phyloP scores from a whole-genome alignment of 2,113 vertebrate species.

The Sturnus vulgaris region DNA sequence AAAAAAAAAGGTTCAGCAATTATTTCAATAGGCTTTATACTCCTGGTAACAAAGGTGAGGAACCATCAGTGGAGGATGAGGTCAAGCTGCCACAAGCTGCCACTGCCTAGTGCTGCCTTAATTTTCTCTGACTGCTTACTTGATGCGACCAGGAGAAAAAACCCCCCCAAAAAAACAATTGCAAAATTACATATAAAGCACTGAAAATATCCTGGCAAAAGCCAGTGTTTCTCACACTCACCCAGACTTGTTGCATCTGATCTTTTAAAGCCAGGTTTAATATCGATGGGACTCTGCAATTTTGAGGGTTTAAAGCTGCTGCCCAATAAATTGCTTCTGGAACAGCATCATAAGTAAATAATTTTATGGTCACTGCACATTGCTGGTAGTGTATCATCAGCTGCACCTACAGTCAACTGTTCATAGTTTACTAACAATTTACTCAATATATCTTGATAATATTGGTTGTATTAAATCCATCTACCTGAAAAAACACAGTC shows the following conservation, averaged over 20 bases:
- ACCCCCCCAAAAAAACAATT: background rate
- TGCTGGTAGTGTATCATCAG: background rate
- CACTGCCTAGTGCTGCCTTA: background rate
- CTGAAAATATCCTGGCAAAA: background rate
- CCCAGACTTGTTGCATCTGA: background rate
- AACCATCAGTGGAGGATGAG: background rate
- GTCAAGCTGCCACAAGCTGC: background rate
- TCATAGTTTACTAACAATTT: background rate
- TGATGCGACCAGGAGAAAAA: background rate
- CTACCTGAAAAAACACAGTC: background rate
- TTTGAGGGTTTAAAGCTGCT: background rate
- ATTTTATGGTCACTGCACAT: background rate
- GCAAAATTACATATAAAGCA: background rate
- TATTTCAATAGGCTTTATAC: background rate
- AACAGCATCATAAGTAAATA: background rate
- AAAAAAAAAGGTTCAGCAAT: background rate
- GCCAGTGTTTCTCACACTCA: background rate
- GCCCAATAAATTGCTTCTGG: background rate
- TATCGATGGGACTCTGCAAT: fast-evolving
- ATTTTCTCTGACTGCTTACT: background rate
- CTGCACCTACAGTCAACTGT: background rate
- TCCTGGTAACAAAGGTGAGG: background rate
- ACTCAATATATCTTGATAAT: background rate
- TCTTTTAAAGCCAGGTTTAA: background rate
- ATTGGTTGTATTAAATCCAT: background rate